Evolutionary conservation across 2,888 invertebrate species (phyloP).

Genomic region (Diarsia rubi): DNA sequence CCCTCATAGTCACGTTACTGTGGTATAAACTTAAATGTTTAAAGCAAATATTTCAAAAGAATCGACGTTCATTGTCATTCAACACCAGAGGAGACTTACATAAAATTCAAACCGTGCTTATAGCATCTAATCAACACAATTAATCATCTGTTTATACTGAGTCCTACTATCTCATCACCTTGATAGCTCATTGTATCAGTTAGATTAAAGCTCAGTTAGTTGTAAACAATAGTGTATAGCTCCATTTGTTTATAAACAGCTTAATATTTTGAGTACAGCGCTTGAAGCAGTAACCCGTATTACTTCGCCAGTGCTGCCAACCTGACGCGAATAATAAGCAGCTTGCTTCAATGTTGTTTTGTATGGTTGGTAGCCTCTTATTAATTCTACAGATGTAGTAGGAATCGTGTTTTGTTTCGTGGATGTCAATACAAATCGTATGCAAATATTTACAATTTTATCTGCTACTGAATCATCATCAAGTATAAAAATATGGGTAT

Average conservation of each 20-base stretch:
- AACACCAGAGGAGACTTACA: background rate
- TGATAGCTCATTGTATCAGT: slow-evolving; percentile 28
- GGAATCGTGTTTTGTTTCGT: slow-evolving; percentile 33
- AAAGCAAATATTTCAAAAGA: background rate
- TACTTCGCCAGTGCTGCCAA: slow-evolving; percentile 43
- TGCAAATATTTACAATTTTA: slow-evolving; percentile 3
- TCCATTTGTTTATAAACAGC: slow-evolving; percentile 55
- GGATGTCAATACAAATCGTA: slow-evolving; percentile 25
- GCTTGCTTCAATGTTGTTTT: slow-evolving; percentile 28
- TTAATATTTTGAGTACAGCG: slow-evolving; percentile 37
- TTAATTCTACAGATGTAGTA: slow-evolving; percentile 33
- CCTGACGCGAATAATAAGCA: slow-evolving; percentile 51
- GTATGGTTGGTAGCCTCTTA: slow-evolving; percentile 38
- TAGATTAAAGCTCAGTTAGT: slow-evolving; percentile 35
- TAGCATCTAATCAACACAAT: background rate
- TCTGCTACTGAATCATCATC: background rate
- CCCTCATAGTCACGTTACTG: background rate
- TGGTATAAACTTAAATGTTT: background rate
- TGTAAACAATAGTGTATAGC: slow-evolving; percentile 34
- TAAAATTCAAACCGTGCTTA: background rate
- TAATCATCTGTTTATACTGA: background rate
- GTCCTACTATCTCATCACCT: slow-evolving; percentile 12
- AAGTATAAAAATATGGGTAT: background rate
- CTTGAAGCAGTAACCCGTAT: slow-evolving; percentile 51
- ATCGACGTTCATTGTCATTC: background rate